Evolutionary conservation across 2,797 vertebrate species (phyloP).

Genomic region (Notolabrus celidotus): DNA sequence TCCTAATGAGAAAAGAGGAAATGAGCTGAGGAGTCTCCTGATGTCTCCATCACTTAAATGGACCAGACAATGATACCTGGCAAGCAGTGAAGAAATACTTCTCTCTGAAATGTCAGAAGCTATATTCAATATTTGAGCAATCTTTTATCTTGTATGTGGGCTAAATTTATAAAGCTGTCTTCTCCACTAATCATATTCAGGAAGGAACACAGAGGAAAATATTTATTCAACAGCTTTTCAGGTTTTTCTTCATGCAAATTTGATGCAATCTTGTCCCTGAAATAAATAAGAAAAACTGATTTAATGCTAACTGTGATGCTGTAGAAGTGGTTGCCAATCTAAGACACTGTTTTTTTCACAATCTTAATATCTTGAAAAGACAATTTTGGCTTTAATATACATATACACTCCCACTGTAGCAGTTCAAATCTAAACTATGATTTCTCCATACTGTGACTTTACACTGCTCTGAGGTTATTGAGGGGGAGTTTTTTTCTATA

Average conservation of each 20-base stretch:
- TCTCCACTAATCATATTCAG: slow-evolving; percentile 1
- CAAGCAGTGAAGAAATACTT: not conserved
- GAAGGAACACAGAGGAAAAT: not conserved
- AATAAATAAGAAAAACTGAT: not conserved
- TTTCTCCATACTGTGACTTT: not conserved
- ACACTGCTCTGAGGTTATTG: not conserved
- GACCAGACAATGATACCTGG: not conserved
- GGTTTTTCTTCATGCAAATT: not conserved
- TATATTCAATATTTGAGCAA: not conserved
- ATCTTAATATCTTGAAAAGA: not conserved
- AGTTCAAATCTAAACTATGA: not conserved
- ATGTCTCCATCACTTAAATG: not conserved
- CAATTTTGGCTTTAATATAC: not conserved
- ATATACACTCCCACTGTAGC: not conserved
- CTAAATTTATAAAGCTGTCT: not conserved
- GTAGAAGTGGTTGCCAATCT: slow-evolving; percentile 3
- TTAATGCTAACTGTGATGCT: not conserved
- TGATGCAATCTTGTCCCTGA: slow-evolving; percentile 1
- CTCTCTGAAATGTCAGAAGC: not conserved
- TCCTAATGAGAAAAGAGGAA: slow-evolving; percentile 27
- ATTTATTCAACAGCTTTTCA: not conserved
- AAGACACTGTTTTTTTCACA: not conserved
- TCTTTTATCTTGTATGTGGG: not conserved
- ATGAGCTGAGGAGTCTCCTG: slow-evolving; percentile 6
- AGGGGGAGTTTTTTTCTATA: not conserved